Evolutionary conservation across 2,888 invertebrate genomes (phyloP).

Genomic region (Mythimna loreyi): DNA sequence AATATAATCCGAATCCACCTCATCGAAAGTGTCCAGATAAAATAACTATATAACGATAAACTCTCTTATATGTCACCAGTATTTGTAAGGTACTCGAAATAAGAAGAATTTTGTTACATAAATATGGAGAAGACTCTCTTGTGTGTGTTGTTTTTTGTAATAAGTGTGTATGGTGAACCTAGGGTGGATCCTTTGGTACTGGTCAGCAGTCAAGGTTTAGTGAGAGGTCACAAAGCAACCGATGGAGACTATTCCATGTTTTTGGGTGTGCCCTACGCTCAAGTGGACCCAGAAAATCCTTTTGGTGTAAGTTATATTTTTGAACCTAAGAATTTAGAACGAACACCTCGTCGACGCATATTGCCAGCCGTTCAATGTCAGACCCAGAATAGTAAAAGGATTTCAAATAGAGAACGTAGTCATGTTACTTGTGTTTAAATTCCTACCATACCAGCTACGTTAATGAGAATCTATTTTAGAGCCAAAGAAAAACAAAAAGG

Average conservation of each 20-base stretch:
- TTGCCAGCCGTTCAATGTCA: conserved; percentile 44
- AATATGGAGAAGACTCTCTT: conserved; percentile 65
- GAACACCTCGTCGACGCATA: neutral
- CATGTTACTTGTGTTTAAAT: conserved; percentile 34
- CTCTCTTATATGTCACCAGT: conserved; percentile 42
- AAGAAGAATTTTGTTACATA: conserved; percentile 20
- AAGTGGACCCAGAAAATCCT: conserved; percentile 80
- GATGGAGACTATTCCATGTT: conserved; percentile 84
- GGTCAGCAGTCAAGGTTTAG: conserved; percentile 80
- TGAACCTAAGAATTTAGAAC: conserved; percentile 3
- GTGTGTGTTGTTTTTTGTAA: conserved; percentile 58
- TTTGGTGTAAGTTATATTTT: conserved; percentile 83
- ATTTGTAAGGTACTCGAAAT: conserved; percentile 49
- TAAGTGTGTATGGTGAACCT: conserved; percentile 64
- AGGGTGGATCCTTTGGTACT: conserved; percentile 85
- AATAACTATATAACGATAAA: conserved; percentile 65
- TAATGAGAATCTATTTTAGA: conserved; percentile 34
- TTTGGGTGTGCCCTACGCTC: conserved; percentile 85
- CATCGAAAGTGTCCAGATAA: conserved; percentile 76
- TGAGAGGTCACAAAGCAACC: conserved; percentile 79
- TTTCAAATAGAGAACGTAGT: conserved; percentile 39
- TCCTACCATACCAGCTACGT: conserved; percentile 36
- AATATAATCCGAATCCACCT: conserved; percentile 65
- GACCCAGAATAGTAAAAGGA: conserved; percentile 41
- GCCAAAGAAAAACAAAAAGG: conserved; percentile 3